phyloP scores from a whole-genome alignment of 2,113 vertebrate species.

The Oryzias celebensis region DNA sequence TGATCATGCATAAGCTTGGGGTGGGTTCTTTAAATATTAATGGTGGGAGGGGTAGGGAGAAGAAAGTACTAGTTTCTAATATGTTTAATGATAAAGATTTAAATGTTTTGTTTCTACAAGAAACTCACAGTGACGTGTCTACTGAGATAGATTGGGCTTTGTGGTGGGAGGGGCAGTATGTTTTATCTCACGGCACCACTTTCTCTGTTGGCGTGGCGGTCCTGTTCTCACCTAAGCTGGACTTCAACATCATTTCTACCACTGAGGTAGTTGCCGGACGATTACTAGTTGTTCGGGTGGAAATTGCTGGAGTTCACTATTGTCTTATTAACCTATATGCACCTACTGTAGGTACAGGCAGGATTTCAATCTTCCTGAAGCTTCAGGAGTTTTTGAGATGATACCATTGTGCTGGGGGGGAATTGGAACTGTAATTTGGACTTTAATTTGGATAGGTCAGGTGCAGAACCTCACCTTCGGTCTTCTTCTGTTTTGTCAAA shows the following conservation, averaged over 20 bases:
- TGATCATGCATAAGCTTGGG: not conserved
- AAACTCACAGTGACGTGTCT: too few relatives aligned
- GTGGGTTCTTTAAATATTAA: not conserved
- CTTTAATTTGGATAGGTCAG: not conserved
- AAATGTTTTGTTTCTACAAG: too few relatives aligned
- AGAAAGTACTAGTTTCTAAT: too few relatives aligned
- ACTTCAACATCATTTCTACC: not conserved
- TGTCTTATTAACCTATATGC: conserved; percentile 5
- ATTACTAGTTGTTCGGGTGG: not conserved
- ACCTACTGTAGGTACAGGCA: too few relatives aligned
- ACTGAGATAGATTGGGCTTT: not conserved
- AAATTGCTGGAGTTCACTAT: not conserved
- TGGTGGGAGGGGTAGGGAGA: not conserved
- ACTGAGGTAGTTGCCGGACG: not conserved
- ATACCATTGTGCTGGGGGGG: too few relatives aligned
- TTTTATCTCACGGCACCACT: not conserved
- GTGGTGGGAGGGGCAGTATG: not conserved
- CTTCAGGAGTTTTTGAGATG: not conserved
- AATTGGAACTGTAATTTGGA: not conserved
- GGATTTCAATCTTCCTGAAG: too few relatives aligned
- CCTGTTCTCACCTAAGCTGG: not conserved
- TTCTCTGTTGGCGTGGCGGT: not conserved
- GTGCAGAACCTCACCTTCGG: not conserved
- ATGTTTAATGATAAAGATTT: too few relatives aligned
- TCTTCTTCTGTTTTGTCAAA: not conserved